Percentiles rank a stretch among this genome's conserved stretches.
phyloP scores from a whole-genome alignment of 1,140 invertebrate genomes.

The Formica selysi region DNA sequence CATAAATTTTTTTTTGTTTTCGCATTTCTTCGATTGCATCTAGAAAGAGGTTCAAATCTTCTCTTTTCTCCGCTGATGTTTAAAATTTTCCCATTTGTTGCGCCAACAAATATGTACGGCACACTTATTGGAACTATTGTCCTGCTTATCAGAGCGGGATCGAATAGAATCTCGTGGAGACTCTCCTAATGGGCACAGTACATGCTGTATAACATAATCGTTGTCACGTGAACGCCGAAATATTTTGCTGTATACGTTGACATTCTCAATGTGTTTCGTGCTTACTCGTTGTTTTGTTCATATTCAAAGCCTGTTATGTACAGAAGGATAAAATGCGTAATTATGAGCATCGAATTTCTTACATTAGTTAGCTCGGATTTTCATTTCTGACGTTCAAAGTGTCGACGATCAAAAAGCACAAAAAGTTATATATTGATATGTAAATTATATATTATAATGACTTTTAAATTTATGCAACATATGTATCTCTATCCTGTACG shows the following conservation, averaged over 20 bases:
- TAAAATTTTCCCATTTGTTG: constrained; percentile 14
- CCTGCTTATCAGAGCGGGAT: constrained; percentile 70
- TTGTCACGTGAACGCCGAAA: background rate
- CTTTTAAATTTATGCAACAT: no score
- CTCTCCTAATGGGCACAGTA: background rate
- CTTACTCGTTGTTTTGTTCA: no score
- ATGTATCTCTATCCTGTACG: constrained; percentile 15
- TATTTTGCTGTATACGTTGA: background rate
- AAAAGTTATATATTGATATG: no score
- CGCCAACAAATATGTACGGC: constrained; percentile 21
- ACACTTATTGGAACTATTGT: constrained; percentile 66
- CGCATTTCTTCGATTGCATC: background rate
- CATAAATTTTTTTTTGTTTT: background rate
- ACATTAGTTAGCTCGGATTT: no score
- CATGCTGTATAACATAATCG: background rate
- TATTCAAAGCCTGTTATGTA: no score
- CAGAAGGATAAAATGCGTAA: no score
- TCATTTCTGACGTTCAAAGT: no score
- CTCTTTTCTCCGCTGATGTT: background rate
- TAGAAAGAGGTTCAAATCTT: background rate
- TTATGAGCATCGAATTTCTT: no score
- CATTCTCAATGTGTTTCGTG: no score
- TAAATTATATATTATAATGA: no score
- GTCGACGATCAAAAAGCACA: no score
- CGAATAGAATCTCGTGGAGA: constrained; percentile 22